Evolutionary conservation across 1,140 invertebrate species (phyloP), one percentile per base, ranked within the genome.

Genomic region (Hyles vespertilio): DNA sequence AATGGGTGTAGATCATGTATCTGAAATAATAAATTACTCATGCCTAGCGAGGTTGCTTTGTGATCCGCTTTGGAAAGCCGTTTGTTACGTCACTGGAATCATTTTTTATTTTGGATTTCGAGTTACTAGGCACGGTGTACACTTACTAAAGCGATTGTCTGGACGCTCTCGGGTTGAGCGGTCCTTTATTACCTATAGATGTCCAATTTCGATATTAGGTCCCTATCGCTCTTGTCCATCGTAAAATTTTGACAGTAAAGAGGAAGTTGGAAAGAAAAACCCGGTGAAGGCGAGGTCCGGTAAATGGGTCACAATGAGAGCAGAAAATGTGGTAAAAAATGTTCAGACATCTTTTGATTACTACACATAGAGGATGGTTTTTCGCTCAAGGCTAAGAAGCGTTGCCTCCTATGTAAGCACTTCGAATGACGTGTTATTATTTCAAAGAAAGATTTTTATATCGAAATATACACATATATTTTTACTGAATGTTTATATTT

Each of bases 11-110:
- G 36, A 40, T 40, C 36, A 40, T 40, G 36, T 12, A 11, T 40
- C 34, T 10, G 40, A 43, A 53, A 40, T 53, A 53, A 53, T 36
- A 53, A 53, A 53, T 53, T 40, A 36, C 33, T n/a, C 4, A n/a
- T 9, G 10, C 34, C 12, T 9, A 34, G 11, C 51, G 51, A 36
- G 3, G 5, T 53, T 53, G 6, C 43, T 36, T 8, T n/a, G n/a
- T 10, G 33, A 4, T 11, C 10, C 33, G 34, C n/a, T 40, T 53
- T 12, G 51, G 34, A 53, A 53, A 53, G n/a, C 36, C 51, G 36
- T 53, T 53, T 53, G 34, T 53, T 53, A 36, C 11, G 51, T 22
- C 10, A 10, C 8, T 34, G 40, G 6, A 10, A 11, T 36, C 51
- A 12, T 53, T 53, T 53, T 53, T 53, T 9, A 53, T 11, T 43